Base-by-base conservation (phyloP, 30 jellyfish, hydroid and myxozoan species). In the Rhopilema esculentum region DNA sequence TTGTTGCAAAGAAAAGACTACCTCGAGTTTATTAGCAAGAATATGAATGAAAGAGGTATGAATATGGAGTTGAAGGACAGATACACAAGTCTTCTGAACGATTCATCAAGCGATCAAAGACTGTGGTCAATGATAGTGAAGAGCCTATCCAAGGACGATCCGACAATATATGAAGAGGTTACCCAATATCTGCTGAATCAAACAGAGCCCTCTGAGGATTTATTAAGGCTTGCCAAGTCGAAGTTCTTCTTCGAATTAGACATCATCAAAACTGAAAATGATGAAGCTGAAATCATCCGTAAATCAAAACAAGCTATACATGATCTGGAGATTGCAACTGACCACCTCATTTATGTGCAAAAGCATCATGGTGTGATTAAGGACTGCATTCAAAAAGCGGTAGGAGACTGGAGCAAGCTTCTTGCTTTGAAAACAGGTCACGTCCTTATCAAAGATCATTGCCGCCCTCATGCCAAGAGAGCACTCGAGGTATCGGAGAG, bases 391-490 rank as follows among this genome's bases (percentile, higher is more conserved):
- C 20, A 8, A 70, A 8, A 16, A 17, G 8, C 24, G 8, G 17
- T 16, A 15, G n/a, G 64, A 21, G 15, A 0, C 8, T 70, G 80
- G 80, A 27, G 48, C 49, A 27, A 70, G 80, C 27, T 0, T 0
- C 33, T 70, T 4, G 80, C 64, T 19, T 70, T 70, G n/a, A 57
- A 70, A 7, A 70, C 80, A 4, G 80, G 28, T 8, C 80, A 70
- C 19, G 33, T 51, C 24, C 49, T 70, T 2, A 7, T 4, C 7
- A 22, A 70, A 8, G 64, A 28, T 70, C 9, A 40, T 12, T 40
- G 57, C 57, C 6, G 12, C 9, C 65, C 33, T 7, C 62, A 27
- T 57, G 64, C 64, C 64, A 19, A 23, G 24, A 8, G 19, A 1
- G 80, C 80, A 16, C 27, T 16, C n/a, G 64, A 28, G 21, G 16